These are phyloP conservation scores for Acrossocheilus wenchowensis DNA, from an alignment of 2,797 vertebrate species.

Conservation along the genomic window DNA sequence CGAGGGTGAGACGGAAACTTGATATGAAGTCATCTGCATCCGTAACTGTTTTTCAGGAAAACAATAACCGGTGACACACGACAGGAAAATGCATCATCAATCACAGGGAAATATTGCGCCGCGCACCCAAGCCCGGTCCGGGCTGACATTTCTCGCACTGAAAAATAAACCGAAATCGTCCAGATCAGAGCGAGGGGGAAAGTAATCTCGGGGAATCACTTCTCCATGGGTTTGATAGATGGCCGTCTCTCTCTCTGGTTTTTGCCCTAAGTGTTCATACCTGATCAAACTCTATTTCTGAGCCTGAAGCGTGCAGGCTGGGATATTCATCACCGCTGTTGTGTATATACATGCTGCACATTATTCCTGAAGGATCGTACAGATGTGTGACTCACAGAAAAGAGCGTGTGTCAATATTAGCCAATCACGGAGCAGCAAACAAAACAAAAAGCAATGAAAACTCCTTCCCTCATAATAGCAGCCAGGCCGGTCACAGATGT, in stretches of 20 bases:
- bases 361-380: not conserved
- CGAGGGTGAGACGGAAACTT: not conserved
- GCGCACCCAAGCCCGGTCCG: not conserved
- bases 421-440: not conserved
- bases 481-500: not conserved
- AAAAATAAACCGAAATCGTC: slow-evolving; percentile 50
- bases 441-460: not conserved
- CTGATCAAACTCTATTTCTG: slow-evolving; percentile 33
- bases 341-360: not conserved
- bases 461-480: not conserved
- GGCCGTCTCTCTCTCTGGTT: slow-evolving; percentile 35
- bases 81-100: slow-evolving; percentile 57
- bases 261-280: slow-evolving; percentile 26
- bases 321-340: slow-evolving; percentile 7
- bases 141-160: slow-evolving; percentile 16
- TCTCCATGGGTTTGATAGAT: slow-evolving; percentile 48
- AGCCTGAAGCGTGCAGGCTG: not conserved
- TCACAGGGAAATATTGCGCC: slow-evolving; percentile 49
- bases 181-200: slow-evolving; percentile 29
- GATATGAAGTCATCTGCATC: slow-evolving; percentile 58
- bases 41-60: slow-evolving; percentile 43
- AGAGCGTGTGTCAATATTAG: not conserved
- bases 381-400: not conserved
- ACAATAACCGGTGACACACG: slow-evolving; percentile 57
- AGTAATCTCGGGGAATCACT: slow-evolving; percentile 45